These are phyloP conservation scores for Cirrhinus molitorella DNA, from an alignment of 2,797 vertebrate genomes.

Conservation along the genomic window DNA sequence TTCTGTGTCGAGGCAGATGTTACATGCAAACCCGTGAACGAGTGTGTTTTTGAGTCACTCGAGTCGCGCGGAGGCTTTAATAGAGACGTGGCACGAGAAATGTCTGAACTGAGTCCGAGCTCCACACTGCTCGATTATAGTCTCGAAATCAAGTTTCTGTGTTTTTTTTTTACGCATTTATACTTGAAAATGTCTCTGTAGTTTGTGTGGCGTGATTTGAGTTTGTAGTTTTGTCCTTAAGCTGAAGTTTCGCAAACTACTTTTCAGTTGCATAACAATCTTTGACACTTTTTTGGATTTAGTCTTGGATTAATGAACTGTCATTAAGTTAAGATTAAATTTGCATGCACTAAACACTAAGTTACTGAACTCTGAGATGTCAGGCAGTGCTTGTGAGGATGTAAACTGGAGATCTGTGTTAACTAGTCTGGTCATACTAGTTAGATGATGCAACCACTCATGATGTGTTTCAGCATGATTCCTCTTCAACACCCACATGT, in stretches of 20 bases:
- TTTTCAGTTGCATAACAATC: background rate
- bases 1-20: background rate
- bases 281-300: background rate
- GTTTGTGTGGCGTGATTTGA: background rate
- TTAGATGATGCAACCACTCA: slow-evolving; percentile 77
- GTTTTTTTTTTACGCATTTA: too few relatives aligned
- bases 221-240: background rate
- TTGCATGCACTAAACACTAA: background rate
- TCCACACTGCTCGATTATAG: background rate
- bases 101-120: background rate
- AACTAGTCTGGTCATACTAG: background rate
- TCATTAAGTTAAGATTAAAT: too few relatives aligned
- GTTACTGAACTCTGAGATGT: background rate
- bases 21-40: background rate
- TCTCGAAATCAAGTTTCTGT: background rate
- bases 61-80: background rate
- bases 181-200: background rate
- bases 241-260: background rate
- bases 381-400: background rate
- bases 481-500: background rate
- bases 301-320: background rate
- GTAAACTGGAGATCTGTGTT: background rate
- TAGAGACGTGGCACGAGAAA: background rate
- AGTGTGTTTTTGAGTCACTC: background rate
- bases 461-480: slow-evolving; percentile 71